These are phyloP conservation scores for Bradypodion ventrale DNA, from an alignment of 2,797 vertebrate species.

Conservation along the genomic window DNA sequence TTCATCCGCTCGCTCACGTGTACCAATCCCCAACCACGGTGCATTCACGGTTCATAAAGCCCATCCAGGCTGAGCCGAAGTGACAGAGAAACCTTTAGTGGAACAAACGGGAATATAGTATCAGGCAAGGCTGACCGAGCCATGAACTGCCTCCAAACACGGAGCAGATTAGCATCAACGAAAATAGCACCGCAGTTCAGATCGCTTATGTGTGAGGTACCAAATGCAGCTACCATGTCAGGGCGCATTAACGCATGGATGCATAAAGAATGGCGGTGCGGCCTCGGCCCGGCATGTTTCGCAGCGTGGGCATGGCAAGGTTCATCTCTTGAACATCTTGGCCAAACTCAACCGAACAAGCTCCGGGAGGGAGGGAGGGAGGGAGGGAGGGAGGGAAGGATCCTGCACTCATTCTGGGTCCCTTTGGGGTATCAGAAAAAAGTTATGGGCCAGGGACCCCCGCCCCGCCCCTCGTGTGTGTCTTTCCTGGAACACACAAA, in stretches of 20 bases:
- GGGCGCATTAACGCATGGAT: slow-evolving; percentile 72
- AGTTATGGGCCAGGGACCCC: neutral
- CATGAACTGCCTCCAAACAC: slow-evolving; percentile 86
- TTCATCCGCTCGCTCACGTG: slow-evolving; percentile 22
- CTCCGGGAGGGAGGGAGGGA: neutral
- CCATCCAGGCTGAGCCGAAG: slow-evolving; percentile 79
- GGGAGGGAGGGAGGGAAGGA: no score
- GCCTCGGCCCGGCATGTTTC: neutral
- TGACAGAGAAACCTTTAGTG: slow-evolving; percentile 88
- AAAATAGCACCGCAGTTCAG: slow-evolving; percentile 78
- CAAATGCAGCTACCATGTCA: slow-evolving; percentile 75
- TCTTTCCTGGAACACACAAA: no score
- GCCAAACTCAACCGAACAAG: neutral
- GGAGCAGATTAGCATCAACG: slow-evolving; percentile 90
- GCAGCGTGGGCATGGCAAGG: neutral
- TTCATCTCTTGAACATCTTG: neutral
- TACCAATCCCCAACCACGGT: slow-evolving; percentile 73
- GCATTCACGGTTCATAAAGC: slow-evolving; percentile 88
- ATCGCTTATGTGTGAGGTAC: slow-evolving; percentile 74
- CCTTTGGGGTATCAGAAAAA: neutral
- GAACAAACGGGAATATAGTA: slow-evolving; percentile 88
- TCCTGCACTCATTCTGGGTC: no score
- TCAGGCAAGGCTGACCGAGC: slow-evolving; percentile 93
- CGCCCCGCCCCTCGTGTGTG: no score
- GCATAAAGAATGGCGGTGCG: slow-evolving; percentile 55